Conservation (phyloP, 2,888 invertebrate species). For the Tortricodes alternella region DNA sequence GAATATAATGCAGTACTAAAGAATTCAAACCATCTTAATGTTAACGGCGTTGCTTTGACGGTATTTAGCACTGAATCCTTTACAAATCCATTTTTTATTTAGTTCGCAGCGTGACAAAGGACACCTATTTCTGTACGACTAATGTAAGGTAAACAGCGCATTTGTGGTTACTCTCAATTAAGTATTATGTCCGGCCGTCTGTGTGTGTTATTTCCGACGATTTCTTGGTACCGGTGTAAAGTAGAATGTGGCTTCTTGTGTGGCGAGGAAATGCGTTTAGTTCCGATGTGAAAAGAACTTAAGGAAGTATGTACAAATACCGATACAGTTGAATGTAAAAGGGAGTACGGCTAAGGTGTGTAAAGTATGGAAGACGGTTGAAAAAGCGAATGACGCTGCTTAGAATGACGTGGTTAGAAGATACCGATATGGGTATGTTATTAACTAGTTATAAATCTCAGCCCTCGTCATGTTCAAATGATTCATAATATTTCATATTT, state of each 20-base stretch:
- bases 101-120: constrained; percentile 57
- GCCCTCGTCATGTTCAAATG: background rate
- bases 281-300: constrained; percentile 50
- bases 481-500: constrained; percentile 34
- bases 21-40: constrained; percentile 19
- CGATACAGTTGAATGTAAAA: background rate
- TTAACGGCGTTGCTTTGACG: constrained; percentile 29
- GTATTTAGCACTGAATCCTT: constrained; percentile 45
- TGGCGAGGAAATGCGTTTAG: constrained; percentile 59
- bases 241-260: constrained; percentile 62
- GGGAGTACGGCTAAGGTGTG: background rate
- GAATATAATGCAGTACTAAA: constrained; percentile 9
- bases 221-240: constrained; percentile 65
- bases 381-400: no score
- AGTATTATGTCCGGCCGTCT: constrained; percentile 54
- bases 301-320: background rate
- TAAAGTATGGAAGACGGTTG: background rate
- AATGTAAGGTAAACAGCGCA: constrained; percentile 73
- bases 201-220: constrained; percentile 60
- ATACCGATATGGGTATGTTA: no score
- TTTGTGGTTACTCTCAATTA: constrained; percentile 67
- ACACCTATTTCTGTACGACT: constrained; percentile 59
- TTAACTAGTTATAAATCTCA: background rate
- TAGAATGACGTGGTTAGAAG: no score
- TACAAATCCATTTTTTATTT: constrained; percentile 50